Conservation (phyloP, 2,888 invertebrate genomes). For the Phania funesta region DNA sequence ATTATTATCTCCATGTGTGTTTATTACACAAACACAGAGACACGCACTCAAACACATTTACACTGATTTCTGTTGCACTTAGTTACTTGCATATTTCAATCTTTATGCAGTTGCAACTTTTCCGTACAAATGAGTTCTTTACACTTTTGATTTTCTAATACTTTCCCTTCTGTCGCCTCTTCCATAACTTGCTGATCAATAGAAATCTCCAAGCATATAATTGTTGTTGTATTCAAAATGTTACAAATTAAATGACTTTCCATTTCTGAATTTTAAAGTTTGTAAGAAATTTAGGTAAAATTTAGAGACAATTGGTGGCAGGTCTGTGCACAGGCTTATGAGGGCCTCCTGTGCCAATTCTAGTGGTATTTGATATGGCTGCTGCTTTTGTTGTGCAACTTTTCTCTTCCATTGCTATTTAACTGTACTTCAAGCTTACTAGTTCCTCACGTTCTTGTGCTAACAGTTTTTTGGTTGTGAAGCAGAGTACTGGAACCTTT, state of each 20-base stretch:
- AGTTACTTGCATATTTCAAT: constrained; percentile 18
- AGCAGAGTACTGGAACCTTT: too few species aligned
- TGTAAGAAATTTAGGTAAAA: constrained; percentile 15
- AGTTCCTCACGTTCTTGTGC: too few species aligned
- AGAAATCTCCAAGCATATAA: constrained; percentile 5
- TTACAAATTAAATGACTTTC: constrained; percentile 80
- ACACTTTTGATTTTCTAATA: constrained; percentile 3
- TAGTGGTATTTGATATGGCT: too few species aligned
- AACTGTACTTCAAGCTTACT: too few species aligned
- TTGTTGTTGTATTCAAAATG: constrained; percentile 70
- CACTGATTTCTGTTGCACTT: constrained; percentile 8
- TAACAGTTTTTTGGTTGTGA: too few species aligned
- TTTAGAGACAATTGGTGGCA: background rate
- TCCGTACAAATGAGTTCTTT: constrained; percentile 43
- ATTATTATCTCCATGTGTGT: constrained; percentile 7
- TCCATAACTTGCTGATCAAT: constrained; percentile 64
- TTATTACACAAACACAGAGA: background rate
- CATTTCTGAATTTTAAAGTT: constrained; percentile 74
- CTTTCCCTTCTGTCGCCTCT: background rate
- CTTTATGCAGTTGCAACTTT: constrained; percentile 26
- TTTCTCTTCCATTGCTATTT: too few species aligned
- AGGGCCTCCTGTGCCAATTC: background rate
- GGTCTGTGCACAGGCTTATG: background rate
- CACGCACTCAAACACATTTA: too few species aligned
- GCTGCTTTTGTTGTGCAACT: too few species aligned